A percentile compares a stretch with the other conserved stretches of the same genome.
Conservation (phyloP, 2,113 vertebrate species). For the Salminus brasiliensis region DNA sequence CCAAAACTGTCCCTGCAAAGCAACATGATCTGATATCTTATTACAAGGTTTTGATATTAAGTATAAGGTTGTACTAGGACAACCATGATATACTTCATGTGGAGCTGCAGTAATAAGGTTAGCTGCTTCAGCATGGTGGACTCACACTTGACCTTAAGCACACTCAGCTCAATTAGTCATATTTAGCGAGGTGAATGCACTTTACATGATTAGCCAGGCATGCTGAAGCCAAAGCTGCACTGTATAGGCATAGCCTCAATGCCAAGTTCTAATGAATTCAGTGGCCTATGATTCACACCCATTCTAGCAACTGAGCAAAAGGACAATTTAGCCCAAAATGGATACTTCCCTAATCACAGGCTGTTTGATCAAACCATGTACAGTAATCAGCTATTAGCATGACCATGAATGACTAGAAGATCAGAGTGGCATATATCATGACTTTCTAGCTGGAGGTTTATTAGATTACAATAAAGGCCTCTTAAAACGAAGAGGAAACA, state of each 20-base stretch:
- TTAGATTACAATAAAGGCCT: neutral
- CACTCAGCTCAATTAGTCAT: slow-evolving; percentile 15
- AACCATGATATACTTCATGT: neutral
- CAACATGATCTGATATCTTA: too few relatives aligned
- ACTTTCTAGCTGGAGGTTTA: neutral
- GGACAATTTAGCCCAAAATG: slow-evolving; percentile 15
- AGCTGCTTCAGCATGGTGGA: neutral
- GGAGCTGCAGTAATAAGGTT: neutral
- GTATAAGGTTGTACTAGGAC: too few relatives aligned
- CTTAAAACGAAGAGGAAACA: neutral
- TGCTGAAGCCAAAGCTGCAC: slow-evolving; percentile 17
- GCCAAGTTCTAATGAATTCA: slow-evolving; percentile 26
- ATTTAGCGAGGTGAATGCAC: slow-evolving; percentile 19
- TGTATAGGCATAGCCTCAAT: slow-evolving; percentile 12
- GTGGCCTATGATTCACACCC: slow-evolving; percentile 35
- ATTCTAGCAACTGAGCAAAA: slow-evolving; percentile 14
- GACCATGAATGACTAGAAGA: neutral
- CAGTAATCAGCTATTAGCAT: neutral
- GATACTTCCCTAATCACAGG: neutral
- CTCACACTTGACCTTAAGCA: slow-evolving; percentile 21
- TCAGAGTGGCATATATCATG: neutral
- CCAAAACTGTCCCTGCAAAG: too few relatives aligned
- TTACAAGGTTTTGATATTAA: too few relatives aligned
- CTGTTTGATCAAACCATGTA: neutral
- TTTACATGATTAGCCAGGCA: slow-evolving; percentile 2